Evolutionary conservation across 1,140 invertebrate species (phyloP).

Genomic region (Nylanderia fulva): DNA sequence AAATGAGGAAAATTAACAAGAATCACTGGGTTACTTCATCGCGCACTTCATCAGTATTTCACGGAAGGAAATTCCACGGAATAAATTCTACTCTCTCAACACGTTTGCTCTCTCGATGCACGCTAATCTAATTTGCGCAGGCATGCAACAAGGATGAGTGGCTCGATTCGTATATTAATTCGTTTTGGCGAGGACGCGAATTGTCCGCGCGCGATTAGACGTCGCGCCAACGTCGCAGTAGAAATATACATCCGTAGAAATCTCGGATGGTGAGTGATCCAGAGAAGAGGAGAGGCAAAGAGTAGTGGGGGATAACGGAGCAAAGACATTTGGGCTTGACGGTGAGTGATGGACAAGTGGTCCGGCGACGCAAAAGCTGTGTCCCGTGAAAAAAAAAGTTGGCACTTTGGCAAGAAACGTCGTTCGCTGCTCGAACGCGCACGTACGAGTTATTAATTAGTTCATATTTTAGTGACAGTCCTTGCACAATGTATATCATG

Average conservation of each 20-base stretch:
- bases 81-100: not conserved
- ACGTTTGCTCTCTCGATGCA: not conserved
- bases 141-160: slow-evolving; percentile 11
- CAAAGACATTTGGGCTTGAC: slow-evolving; percentile 76
- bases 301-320: slow-evolving; percentile 69
- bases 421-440: slow-evolving; percentile 42
- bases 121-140: slow-evolving; percentile 20
- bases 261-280: not conserved
- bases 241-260: not conserved
- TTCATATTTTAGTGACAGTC: slow-evolving; percentile 60
- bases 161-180: slow-evolving; percentile 41
- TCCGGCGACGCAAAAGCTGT: slow-evolving; percentile 61
- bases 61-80: slow-evolving; percentile 1
- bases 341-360: slow-evolving; percentile 82
- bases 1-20: not conserved
- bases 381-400: slow-evolving; percentile 47
- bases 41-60: not conserved
- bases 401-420: slow-evolving; percentile 46
- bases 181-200: slow-evolving; percentile 34
- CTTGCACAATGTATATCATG: slow-evolving; percentile 32
- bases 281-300: not conserved
- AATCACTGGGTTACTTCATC: no score
- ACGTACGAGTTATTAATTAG: slow-evolving; percentile 55
- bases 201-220: slow-evolving; percentile 50
- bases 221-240: slow-evolving; percentile 59